Evolutionary conservation across 2,888 invertebrate genomes (phyloP).

Genomic region (Sylvicola fuscatus): DNA sequence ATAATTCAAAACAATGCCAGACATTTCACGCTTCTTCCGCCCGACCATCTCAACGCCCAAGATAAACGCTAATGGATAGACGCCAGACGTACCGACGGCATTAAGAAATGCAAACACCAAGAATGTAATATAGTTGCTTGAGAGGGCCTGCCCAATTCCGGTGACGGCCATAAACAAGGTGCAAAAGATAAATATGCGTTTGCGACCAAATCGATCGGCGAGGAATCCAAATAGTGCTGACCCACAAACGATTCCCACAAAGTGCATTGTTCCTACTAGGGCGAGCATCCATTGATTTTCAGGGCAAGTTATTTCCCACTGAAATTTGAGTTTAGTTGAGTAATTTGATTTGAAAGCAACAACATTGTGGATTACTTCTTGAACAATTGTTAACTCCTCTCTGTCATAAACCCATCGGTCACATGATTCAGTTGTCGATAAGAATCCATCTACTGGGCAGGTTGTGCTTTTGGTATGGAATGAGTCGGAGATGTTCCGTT

Average conservation of each 20-base stretch:
- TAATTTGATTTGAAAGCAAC: neutral
- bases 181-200: slow-evolving; percentile 33
- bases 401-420: slow-evolving; percentile 30
- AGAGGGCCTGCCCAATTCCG: slow-evolving; percentile 31
- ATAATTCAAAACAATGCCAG: slow-evolving; percentile 38
- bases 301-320: slow-evolving; percentile 37
- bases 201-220: slow-evolving; percentile 40
- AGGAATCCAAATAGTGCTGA: slow-evolving; percentile 35
- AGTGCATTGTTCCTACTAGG: slow-evolving; percentile 37
- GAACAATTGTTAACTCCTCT: slow-evolving; percentile 31
- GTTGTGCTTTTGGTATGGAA: neutral
- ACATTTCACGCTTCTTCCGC: slow-evolving; percentile 35
- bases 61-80: slow-evolving; percentile 37
- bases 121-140: slow-evolving; percentile 31
- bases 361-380: slow-evolving; percentile 33
- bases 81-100: slow-evolving; percentile 38
- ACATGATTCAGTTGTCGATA: slow-evolving; percentile 22
- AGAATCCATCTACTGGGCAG: slow-evolving; percentile 24
- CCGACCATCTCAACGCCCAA: slow-evolving; percentile 43
- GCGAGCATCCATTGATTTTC: slow-evolving; percentile 39
- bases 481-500: slow-evolving; percentile 5
- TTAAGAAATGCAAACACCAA: slow-evolving; percentile 31
- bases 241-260: slow-evolving; percentile 38
- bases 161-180: slow-evolving; percentile 34
- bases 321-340: slow-evolving; percentile 8